Percentiles rank a stretch among this genome's conserved stretches.
Evolutionary conservation across 2,888 invertebrate genomes (phyloP).

Genomic region (Elmis aenea): DNA sequence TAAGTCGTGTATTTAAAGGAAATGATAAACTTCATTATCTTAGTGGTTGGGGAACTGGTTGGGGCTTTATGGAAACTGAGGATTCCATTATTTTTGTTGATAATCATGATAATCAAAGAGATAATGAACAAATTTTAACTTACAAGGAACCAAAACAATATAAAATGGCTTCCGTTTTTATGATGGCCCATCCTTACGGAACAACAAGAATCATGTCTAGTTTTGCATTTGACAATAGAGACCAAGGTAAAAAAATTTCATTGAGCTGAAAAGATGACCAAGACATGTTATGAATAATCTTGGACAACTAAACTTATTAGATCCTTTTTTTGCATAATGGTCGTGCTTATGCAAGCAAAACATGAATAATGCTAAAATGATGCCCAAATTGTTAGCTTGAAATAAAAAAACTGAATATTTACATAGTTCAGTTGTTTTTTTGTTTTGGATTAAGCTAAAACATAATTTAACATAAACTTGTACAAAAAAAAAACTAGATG

Average conservation of each 20-base stretch:
- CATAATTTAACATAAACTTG: no score
- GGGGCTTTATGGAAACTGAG: constrained; percentile 57
- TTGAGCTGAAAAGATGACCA: no score
- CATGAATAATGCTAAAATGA: no score
- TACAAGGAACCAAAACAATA: constrained; percentile 63
- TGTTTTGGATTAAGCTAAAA: no score
- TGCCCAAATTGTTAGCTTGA: no score
- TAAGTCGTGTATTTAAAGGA: constrained; percentile 56
- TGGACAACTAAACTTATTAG: no score
- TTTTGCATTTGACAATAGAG: constrained; percentile 60
- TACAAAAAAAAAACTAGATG: no score
- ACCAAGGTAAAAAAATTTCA: constrained; percentile 36
- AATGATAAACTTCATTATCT: constrained; percentile 62
- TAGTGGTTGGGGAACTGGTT: constrained; percentile 57
- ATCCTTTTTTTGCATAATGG: no score
- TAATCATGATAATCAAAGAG: constrained; percentile 76
- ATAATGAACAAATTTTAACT: constrained; percentile 66
- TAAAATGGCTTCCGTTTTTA: constrained; percentile 77
- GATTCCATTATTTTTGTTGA: constrained; percentile 39
- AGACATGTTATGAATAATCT: no score
- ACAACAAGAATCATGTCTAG: constrained; percentile 82
- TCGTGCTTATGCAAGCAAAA: no score
- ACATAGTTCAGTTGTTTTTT: no score
- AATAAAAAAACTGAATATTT: no score
- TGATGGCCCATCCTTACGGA: constrained; percentile 81